Evolutionary conservation across 2,888 invertebrate genomes (phyloP).

Genomic region (Dusona sp.): DNA sequence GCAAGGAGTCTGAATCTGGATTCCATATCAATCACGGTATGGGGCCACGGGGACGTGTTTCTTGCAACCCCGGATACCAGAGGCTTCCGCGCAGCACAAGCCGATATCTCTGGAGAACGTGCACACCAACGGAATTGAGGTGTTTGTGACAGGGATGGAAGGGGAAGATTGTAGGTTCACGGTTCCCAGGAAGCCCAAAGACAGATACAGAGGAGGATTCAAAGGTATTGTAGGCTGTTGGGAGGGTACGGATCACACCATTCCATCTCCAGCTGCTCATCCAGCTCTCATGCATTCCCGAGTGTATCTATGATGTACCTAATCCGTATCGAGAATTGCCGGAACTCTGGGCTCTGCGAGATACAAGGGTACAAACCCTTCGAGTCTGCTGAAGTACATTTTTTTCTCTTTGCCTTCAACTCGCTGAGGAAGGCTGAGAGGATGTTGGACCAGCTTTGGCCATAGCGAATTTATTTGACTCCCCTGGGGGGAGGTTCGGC

Average conservation of each 20-base stretch:
- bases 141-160: conserved; percentile 31
- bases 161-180: conserved; percentile 35
- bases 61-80: conserved; percentile 61
- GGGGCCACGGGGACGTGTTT: conserved; percentile 63
- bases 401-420: neutral
- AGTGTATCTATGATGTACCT: conserved; percentile 54
- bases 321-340: conserved; percentile 60
- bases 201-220: conserved; percentile 13
- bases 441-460: neutral
- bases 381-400: neutral
- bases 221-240: conserved; percentile 55
- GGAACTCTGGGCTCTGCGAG: conserved; percentile 28
- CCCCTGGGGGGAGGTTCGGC: neutral
- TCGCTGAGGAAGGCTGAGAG: neutral
- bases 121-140: conserved; percentile 60
- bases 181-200: conserved; percentile 21
- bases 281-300: conserved; percentile 64
- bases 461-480: neutral
- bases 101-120: conserved; percentile 66
- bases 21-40: conserved; percentile 69
- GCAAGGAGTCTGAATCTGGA: conserved; percentile 49
- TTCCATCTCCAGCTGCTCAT: conserved; percentile 36
- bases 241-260: conserved; percentile 36
- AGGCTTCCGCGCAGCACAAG: conserved; percentile 47
- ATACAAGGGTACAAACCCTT: conserved; percentile 12